Base-by-base conservation (phyloP, 2,797 vertebrate species). In the Melopsittacus undulatus region DNA sequence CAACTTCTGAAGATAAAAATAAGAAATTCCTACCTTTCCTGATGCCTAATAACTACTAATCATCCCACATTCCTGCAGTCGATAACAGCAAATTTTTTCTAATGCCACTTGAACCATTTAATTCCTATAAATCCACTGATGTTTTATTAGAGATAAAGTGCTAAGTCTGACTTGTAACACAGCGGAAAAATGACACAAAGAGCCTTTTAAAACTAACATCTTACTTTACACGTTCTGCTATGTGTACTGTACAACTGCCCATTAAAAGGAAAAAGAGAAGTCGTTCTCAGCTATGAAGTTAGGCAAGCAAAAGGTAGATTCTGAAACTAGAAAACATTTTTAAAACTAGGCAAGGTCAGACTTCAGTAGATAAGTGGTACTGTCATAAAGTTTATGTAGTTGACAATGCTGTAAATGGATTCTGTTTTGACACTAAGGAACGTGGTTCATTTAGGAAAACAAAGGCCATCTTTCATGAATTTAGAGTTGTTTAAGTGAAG, bases 401-500 rank as follows among this genome's bases (percentile, higher is more conserved):
- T 83, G 93, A 88, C 69, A 46, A 77, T 34, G 63, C 73, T 46
- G 42, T 62, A 90, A 95, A 94, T 78, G 77, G 80, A 83, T 73
- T 90, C 63, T 89, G 61, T 88, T 95, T 80, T 91, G 91, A 90
- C 63, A 83, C 82, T 72, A 77, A 89, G 90, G 88, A 87, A 81
- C 73, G 24, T 27, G 67, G 93, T 90, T 94, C 92, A 83, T 91
- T 97, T 95, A 96, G 87, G 85, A 96, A 96, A 97, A 96, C 87
- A 95, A 97, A 96, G 82, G 86, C 26, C 79, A 89, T 75, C 85
- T 91, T 96, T 88, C 73, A 93, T 95, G 90, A 96, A 94, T 95
- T 97, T 89, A 77, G 97, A 95, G 81, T 64, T 94, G 90, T 87
- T 97, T 97, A 96, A 94, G 81, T 95, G 93, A 79, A 90, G 94